phyloP scores from a whole-genome alignment of 2,888 invertebrate species.

The Caenorhabditis imperialis region DNA sequence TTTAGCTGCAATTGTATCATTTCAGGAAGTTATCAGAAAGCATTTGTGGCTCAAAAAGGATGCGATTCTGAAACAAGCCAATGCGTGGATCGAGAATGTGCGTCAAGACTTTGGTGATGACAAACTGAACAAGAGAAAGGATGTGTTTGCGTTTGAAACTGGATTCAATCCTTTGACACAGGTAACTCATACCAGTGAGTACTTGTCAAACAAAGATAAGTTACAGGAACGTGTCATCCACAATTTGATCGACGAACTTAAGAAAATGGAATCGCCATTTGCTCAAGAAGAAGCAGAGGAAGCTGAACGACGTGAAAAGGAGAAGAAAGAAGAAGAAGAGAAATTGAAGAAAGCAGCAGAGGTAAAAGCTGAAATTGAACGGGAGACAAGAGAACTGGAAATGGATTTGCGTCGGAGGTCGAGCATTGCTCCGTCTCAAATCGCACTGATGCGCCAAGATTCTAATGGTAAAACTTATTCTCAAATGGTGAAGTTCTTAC shows the following conservation, averaged over 20 bases:
- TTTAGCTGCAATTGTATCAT: conserved; percentile 8
- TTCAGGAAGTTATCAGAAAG: conserved; percentile 73
- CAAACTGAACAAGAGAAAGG: conserved; percentile 59
- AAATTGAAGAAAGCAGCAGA: conserved; percentile 16
- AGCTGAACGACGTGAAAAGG: conserved; percentile 12
- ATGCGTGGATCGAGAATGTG: conserved; percentile 64
- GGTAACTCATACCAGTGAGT: conserved; percentile 27
- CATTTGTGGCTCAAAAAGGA: conserved; percentile 77
- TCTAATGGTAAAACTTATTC: not conserved
- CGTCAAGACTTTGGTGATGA: conserved; percentile 62
- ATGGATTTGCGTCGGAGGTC: conserved; percentile 39
- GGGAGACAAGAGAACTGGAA: conserved; percentile 30
- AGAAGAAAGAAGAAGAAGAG: conserved; percentile 21
- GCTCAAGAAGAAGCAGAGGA: conserved; percentile 47
- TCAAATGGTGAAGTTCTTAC: not conserved
- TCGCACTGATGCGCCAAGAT: conserved; percentile 1
- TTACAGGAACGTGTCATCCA: conserved; percentile 64
- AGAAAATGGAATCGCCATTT: conserved; percentile 70
- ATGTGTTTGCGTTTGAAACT: conserved; percentile 64
- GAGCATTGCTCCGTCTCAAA: conserved; percentile 14
- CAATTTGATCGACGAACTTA: conserved; percentile 67
- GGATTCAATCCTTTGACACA: conserved; percentile 64
- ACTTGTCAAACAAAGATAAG: not conserved
- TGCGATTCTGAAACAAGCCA: conserved; percentile 71
- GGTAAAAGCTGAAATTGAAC: conserved; percentile 24